Percentiles rank a stretch among this genome's conserved stretches.
Evolutionary conservation across 2,888 invertebrate genomes (phyloP).

Genomic region (Meandrusa payeni): DNA sequence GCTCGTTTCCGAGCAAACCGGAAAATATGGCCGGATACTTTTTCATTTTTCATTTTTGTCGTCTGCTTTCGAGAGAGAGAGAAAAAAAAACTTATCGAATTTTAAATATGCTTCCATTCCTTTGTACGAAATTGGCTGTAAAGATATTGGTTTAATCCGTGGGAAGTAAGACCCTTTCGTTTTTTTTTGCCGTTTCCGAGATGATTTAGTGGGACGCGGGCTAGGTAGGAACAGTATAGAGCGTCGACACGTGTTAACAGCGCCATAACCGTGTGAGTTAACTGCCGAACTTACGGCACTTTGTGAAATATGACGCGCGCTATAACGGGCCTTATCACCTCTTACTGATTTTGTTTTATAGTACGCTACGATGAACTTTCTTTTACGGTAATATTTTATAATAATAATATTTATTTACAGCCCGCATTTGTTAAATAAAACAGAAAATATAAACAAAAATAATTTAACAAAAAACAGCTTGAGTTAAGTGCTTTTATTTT

Average conservation of each 20-base stretch:
- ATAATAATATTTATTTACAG: no score
- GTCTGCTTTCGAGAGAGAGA: constrained; percentile 31
- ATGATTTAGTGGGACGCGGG: constrained; percentile 56
- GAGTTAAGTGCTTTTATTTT: no score
- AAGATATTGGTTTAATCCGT: constrained; percentile 20
- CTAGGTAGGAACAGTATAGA: constrained; percentile 61
- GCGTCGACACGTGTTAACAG: constrained; percentile 76
- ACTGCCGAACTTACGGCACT: constrained; percentile 77
- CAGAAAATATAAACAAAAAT: no score
- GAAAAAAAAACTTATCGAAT: constrained; percentile 28
- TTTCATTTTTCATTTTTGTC: constrained; percentile 40
- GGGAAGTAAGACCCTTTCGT: constrained; percentile 35
- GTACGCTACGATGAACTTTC: constrained; percentile 24
- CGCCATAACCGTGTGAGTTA: constrained; percentile 71
- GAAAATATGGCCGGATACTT: constrained; percentile 45
- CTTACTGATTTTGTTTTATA: constrained; percentile 52
- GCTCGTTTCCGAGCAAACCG: constrained; percentile 50
- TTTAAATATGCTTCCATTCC: constrained; percentile 23
- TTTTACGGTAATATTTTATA: neutral
- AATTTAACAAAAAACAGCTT: constrained; percentile 3
- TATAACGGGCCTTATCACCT: constrained; percentile 63
- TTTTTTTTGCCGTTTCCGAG: constrained; percentile 44
- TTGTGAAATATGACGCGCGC: constrained; percentile 76
- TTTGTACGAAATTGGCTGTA: constrained; percentile 21
- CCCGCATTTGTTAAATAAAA: no score